Evolutionary conservation across 2,797 vertebrate species (phyloP), one percentile per base, ranked within the genome.

Genomic region (Thripadectes ignobilis): DNA sequence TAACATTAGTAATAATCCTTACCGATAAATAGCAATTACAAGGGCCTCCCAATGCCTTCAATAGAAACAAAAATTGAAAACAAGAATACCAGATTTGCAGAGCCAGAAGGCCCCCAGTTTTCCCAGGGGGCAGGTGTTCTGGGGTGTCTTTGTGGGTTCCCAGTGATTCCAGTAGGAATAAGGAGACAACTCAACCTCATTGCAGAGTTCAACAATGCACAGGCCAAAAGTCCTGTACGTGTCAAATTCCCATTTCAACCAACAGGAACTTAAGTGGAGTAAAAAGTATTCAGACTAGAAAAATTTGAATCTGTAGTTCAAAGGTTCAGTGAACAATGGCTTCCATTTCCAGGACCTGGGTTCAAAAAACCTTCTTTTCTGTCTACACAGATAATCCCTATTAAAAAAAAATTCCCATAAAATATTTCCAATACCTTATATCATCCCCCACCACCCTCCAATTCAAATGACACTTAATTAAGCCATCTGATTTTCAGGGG

Each of bases 401-500:
- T 15, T 52, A 58, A 93, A 81, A 75, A 41, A 38, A 38, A 9
- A 38, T 38, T 23, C 23, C 58, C 20, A 76, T 54, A 52, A 82
- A 83, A 80, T 11, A 49, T 8, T 55, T 77, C 29, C 46, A 79
- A 39, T 75, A 88, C 16, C 21, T 68, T 62, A 67, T 73, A 84
- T 22, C 48, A 20, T 12, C 46, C 63, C 49, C 52, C 10, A 32
- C 80, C 32, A 1, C 63, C 23, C 54, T 75, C 77, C 49, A 59
- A 26, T 39, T 72, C 66, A 92, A 93, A 65, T 22, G 49, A 88
- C 34, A 67, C 49, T 68, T 54, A 88, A 92, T 88, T 81, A 81
- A 94, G 32, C 46, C 76, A 93, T 90, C 75, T 93, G 65, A 92
- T 95, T 84, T 77, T 96, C 76, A 88, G 65, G 92, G 86, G 83